These are phyloP conservation scores for Sapayoa aenigma DNA, from an alignment of 2,113 vertebrate species.

Conservation along the genomic window DNA sequence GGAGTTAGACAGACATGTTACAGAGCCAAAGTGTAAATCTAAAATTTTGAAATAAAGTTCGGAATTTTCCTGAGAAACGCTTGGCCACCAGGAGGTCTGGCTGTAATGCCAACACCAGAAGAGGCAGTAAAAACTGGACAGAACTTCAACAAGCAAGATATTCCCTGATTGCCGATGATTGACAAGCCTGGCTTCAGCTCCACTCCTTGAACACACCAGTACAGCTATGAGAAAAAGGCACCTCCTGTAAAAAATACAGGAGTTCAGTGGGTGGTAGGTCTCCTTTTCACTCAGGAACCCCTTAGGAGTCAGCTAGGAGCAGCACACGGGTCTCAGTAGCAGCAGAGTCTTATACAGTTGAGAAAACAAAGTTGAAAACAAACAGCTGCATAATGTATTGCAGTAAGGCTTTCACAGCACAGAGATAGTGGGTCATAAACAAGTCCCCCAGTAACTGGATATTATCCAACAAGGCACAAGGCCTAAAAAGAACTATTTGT, in stretches of 20 bases:
- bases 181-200: conserved; percentile 13
- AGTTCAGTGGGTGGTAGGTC: neutral
- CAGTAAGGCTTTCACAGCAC: conserved; percentile 38
- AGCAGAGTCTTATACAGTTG: conserved; percentile 42
- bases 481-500: conserved; percentile 53
- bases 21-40: conserved; percentile 49
- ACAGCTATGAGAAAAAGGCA: neutral
- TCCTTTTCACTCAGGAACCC: neutral
- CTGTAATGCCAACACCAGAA: neutral
- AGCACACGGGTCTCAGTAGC: neutral
- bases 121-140: conserved; percentile 33
- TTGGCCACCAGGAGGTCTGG: conserved; percentile 17
- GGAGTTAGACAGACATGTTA: conserved; percentile 11
- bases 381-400: conserved; percentile 54
- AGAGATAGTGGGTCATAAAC: conserved; percentile 66
- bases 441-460: conserved; percentile 59
- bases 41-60: conserved; percentile 61
- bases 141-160: conserved; percentile 20
- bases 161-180: neutral
- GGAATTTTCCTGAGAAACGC: conserved; percentile 48
- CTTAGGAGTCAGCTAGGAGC: neutral
- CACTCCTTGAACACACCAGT: neutral
- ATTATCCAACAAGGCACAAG: conserved; percentile 43
- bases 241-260: neutral
- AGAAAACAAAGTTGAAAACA: conserved; percentile 68